Base-by-base conservation (phyloP, 2,888 invertebrate species). In the Xylota sylvarum region DNA sequence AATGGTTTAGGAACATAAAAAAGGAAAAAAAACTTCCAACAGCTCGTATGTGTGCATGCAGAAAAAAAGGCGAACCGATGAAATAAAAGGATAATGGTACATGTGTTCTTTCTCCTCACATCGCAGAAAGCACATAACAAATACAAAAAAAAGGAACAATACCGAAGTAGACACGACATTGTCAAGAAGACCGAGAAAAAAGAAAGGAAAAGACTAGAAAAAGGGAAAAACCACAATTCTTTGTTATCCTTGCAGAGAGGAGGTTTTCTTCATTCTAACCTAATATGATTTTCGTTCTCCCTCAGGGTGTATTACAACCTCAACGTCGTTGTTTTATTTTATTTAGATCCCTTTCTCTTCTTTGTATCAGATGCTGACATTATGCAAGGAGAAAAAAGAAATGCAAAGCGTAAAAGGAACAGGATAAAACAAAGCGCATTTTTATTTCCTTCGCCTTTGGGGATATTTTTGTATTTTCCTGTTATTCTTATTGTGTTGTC, bases 71-170 rank as follows among this genome's bases (percentile, higher is more conserved):
- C 30, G 27, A 86, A 74, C 81, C 86, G 82, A 82, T 86, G 81
- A 82, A 82, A 82, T 86, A 86, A 73, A 81, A 82, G 86, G 86
- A 86, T 86, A 86, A 86, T 73, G 85, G 77, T 86, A 81, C 86
- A 86, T 86, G 82, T 86, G 82, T 86, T 82, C 78, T 78, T 64
- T 55, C 69, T 81, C 56, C 73, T 72, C 76, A 64, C 70, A 56
- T 74, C 69, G 79, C 74, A 40, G 50, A 70, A 48, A 69, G 19
- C 40, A 50, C 46, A 37, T 37, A 60, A 52, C 35, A 50, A 73
- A 19, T n/a, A 50, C 10, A 43, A 67, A 58, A 10, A 14, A 70
- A 56, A 64, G 46, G 62, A 64, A 78, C 67, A 79, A 79, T 62
- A 62, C 72, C 58, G 43, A 56, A 72, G 35, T 58, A 65, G 35